These are phyloP conservation scores for Antheraea yamamai DNA, from an alignment of 2,888 invertebrate genomes.

Conservation along the genomic window DNA sequence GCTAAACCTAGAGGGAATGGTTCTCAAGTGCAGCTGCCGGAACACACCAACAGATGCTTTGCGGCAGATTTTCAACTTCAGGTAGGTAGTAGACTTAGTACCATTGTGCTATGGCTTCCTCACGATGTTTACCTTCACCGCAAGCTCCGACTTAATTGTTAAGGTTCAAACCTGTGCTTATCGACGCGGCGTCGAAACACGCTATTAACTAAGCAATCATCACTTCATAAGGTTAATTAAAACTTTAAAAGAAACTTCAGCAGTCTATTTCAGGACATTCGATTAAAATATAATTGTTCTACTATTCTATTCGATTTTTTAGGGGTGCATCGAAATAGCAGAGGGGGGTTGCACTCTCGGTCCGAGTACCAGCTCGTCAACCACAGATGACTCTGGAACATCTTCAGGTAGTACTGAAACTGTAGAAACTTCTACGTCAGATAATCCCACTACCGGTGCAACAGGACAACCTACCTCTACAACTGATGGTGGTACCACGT, in stretches of 20 bases:
- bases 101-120: too few relatives aligned
- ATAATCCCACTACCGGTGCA: neutral
- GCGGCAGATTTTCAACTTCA: too few relatives aligned
- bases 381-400: neutral
- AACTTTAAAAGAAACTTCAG: neutral
- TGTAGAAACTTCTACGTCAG: neutral
- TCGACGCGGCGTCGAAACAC: too few relatives aligned
- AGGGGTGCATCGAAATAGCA: constrained; percentile 33
- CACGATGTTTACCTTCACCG: too few relatives aligned
- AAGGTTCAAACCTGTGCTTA: too few relatives aligned
- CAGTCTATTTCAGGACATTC: neutral
- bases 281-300: neutral
- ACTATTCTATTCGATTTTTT: constrained; percentile 18
- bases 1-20: too few relatives aligned
- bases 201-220: too few relatives aligned
- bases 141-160: too few relatives aligned
- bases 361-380: neutral
- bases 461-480: constrained; percentile 1
- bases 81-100: too few relatives aligned
- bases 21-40: too few relatives aligned
- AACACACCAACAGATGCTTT: too few relatives aligned
- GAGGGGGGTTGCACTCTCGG: constrained; percentile 35
- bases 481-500: neutral
- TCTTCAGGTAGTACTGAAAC: neutral
- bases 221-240: neutral